phyloP scores from a whole-genome alignment of 2,113 vertebrate genomes.

The Collichthys lucidus region DNA sequence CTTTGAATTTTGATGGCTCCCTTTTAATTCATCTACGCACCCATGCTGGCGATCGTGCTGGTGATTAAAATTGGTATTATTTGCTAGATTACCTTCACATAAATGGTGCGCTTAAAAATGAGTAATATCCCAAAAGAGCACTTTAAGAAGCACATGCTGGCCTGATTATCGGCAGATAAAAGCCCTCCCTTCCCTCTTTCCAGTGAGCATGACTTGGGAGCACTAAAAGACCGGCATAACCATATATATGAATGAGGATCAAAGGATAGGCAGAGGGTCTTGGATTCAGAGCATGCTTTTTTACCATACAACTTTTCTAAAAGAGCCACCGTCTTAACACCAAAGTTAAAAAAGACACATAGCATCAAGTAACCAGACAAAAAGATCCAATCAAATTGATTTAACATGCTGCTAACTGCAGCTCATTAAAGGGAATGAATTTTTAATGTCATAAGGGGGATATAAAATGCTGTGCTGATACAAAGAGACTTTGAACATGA shows the following conservation, averaged over 20 bases:
- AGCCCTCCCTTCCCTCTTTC: slow-evolving; percentile 57
- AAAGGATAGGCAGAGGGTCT: slow-evolving; percentile 33
- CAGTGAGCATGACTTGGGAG: slow-evolving; percentile 55
- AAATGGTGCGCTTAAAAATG: slow-evolving; percentile 45
- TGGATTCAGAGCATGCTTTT: slow-evolving; percentile 45
- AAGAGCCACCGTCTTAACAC: slow-evolving; percentile 31
- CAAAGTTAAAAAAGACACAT: slow-evolving; percentile 37
- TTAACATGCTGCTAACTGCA: slow-evolving; percentile 6
- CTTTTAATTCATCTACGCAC: slow-evolving; percentile 54
- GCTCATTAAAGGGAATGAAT: not conserved
- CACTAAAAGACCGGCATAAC: slow-evolving; percentile 40
- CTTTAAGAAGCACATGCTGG: slow-evolving; percentile 41
- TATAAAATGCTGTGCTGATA: slow-evolving; percentile 9
- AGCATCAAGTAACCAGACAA: slow-evolving; percentile 45
- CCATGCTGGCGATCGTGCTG: not conserved
- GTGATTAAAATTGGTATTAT: slow-evolving; percentile 58
- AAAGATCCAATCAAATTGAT: slow-evolving; percentile 23
- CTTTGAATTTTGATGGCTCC: slow-evolving; percentile 37
- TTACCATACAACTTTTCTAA: slow-evolving; percentile 45
- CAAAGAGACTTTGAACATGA: slow-evolving; percentile 8
- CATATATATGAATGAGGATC: slow-evolving; percentile 57
- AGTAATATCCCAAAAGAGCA: slow-evolving; percentile 50
- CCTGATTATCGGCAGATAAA: slow-evolving; percentile 69
- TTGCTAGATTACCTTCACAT: slow-evolving; percentile 52
- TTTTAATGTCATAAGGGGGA: not conserved